phyloP scores from a whole-genome alignment of 2,888 invertebrate genomes.

The Pilophorus perplexus region DNA sequence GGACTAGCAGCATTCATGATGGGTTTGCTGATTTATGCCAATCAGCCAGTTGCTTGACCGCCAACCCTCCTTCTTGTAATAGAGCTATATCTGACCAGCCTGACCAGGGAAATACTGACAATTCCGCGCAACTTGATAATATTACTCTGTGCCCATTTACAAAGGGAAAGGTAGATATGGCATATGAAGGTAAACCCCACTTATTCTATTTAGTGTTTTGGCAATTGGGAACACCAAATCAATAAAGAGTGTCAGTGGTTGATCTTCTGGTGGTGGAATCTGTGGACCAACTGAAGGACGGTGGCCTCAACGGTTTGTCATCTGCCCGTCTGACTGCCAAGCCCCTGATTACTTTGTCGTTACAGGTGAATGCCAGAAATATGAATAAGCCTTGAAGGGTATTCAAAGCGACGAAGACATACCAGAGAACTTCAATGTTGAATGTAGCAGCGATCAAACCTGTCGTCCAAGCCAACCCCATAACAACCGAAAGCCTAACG shows the following conservation, averaged over 20 bases:
- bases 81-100: too few relatives aligned
- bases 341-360: constrained; percentile 52
- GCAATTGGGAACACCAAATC: too few relatives aligned
- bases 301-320: constrained; percentile 48
- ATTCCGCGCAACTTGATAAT: too few relatives aligned
- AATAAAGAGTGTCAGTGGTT: constrained; percentile 47
- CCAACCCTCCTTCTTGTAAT: too few relatives aligned
- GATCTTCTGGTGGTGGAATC: constrained; percentile 49
- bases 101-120: too few relatives aligned
- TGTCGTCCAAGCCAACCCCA: constrained; percentile 56
- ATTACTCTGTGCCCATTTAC: background rate
- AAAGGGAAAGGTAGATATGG: background rate
- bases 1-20: too few relatives aligned
- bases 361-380: constrained; percentile 56
- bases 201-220: too few relatives aligned
- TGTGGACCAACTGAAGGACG: constrained; percentile 50
- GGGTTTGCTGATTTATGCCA: too few relatives aligned
- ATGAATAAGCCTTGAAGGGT: constrained; percentile 56
- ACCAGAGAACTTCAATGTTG: constrained; percentile 54
- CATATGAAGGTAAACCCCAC: too few relatives aligned
- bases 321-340: constrained; percentile 46
- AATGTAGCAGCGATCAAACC: constrained; percentile 55
- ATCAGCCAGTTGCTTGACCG: too few relatives aligned
- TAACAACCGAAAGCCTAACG: constrained; percentile 54
- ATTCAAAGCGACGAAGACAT: constrained; percentile 55